A percentile compares a stretch with the other conserved stretches of the same genome.
These are phyloP conservation scores for Andrena haemorrhoa DNA, from an alignment of 2,888 invertebrate genomes.

Conservation along the genomic window DNA sequence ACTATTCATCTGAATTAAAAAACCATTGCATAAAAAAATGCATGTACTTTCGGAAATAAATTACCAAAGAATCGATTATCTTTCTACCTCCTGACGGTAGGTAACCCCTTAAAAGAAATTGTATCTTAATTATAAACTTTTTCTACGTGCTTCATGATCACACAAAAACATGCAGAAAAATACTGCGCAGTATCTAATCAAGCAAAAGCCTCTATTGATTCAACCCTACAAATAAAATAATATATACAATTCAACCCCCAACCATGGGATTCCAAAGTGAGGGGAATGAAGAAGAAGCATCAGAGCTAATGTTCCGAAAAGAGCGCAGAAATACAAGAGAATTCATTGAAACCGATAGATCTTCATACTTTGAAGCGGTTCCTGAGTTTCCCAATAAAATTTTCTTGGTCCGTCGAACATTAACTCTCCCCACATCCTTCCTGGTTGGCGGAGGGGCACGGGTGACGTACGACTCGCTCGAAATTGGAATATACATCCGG, in stretches of 20 bases:
- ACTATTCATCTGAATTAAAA: too few relatives aligned
- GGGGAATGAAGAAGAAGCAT: slow-evolving; percentile 19
- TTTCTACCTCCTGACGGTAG: too few relatives aligned
- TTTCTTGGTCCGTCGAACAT: slow-evolving; percentile 55
- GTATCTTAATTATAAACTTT: too few relatives aligned
- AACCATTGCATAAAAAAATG: too few relatives aligned
- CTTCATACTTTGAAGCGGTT: slow-evolving; percentile 51
- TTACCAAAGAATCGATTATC: too few relatives aligned
- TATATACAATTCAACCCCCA: slow-evolving; percentile 18
- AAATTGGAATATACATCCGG: slow-evolving; percentile 40
- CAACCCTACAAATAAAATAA: slow-evolving; percentile 4
- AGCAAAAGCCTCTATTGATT: not conserved
- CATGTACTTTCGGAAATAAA: too few relatives aligned
- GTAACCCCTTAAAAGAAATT: too few relatives aligned
- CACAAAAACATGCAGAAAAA: too few relatives aligned
- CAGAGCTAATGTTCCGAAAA: slow-evolving; percentile 62
- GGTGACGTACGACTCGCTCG: slow-evolving; percentile 18
- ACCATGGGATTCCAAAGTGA: not conserved
- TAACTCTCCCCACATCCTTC: slow-evolving; percentile 37
- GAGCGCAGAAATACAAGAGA: slow-evolving; percentile 42
- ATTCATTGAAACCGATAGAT: slow-evolving; percentile 45
- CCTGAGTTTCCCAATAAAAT: slow-evolving; percentile 63
- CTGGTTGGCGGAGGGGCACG: slow-evolving; percentile 12
- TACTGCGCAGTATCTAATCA: too few relatives aligned
- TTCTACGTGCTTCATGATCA: too few relatives aligned